A percentile compares a stretch with the other conserved stretches of the same genome.
Conservation (phyloP, 2,888 invertebrate species). For the Callimorpha dominula region DNA sequence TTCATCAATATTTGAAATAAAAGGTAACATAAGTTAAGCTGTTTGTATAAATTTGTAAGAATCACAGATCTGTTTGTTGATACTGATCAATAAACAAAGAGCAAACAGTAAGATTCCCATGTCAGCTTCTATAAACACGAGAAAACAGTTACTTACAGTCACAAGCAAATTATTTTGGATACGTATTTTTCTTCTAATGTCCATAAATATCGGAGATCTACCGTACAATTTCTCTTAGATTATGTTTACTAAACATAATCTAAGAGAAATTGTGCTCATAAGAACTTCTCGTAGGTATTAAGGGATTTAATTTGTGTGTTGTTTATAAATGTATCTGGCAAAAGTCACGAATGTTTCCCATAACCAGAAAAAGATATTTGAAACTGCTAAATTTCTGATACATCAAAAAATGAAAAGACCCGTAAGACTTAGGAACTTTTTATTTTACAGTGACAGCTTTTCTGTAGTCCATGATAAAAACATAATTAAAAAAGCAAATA, state of each 20-base stretch:
- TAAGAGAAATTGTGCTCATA: not conserved
- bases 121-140: not conserved
- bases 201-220: not conserved
- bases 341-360: not conserved
- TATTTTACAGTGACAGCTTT: not conserved
- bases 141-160: not conserved
- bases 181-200: not conserved
- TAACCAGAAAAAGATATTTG: not conserved
- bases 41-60: too few relatives aligned
- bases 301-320: not conserved
- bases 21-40: too few relatives aligned
- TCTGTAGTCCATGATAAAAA: not conserved
- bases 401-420: not conserved
- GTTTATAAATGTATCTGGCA: not conserved
- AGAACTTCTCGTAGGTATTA: not conserved
- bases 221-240: too few relatives aligned
- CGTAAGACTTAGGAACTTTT: not conserved
- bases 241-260: constrained; percentile 15
- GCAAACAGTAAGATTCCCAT: not conserved
- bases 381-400: not conserved
- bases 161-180: constrained; percentile 4
- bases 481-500: not conserved
- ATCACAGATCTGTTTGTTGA: too few relatives aligned
- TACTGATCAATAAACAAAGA: not conserved
- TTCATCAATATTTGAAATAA: too few relatives aligned